phyloP scores from a whole-genome alignment of 2,888 invertebrate genomes.

The Cheiracanthium punctorium region DNA sequence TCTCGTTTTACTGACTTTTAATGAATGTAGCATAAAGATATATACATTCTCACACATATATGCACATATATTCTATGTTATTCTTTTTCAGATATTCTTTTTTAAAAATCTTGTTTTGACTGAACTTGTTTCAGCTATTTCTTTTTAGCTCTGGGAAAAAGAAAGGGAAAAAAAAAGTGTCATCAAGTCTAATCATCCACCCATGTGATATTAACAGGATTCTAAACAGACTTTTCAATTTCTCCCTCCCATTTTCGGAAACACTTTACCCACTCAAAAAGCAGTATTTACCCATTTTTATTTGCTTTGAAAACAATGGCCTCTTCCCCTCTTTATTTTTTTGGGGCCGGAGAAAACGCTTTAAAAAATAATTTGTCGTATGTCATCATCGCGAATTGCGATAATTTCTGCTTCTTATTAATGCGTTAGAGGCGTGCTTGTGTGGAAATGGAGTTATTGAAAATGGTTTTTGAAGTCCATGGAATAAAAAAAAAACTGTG shows the following conservation, averaged over 20 bases:
- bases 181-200: background rate
- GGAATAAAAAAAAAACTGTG: background rate
- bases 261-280: background rate
- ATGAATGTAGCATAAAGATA: too few species aligned
- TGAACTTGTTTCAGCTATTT: too few species aligned
- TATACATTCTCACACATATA: too few species aligned
- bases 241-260: background rate
- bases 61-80: too few species aligned
- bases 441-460: constrained; percentile 6
- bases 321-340: background rate
- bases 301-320: constrained; percentile 14
- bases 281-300: constrained; percentile 6
- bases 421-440: background rate
- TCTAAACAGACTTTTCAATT: background rate
- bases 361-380: background rate
- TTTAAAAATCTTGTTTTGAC: too few species aligned
- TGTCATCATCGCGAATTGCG: constrained; percentile 7
- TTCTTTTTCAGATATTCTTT: too few species aligned
- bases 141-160: too few species aligned
- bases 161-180: too few species aligned
- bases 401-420: constrained; percentile 15
- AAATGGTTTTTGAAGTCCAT: constrained; percentile 8
- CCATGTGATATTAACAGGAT: background rate
- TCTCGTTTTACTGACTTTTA: too few species aligned
- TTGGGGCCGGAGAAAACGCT: background rate